Evolutionary conservation across 2,113 vertebrate genomes (phyloP), one percentile per base, ranked within the genome.

Genomic region (Chlamydotis undulata): DNA sequence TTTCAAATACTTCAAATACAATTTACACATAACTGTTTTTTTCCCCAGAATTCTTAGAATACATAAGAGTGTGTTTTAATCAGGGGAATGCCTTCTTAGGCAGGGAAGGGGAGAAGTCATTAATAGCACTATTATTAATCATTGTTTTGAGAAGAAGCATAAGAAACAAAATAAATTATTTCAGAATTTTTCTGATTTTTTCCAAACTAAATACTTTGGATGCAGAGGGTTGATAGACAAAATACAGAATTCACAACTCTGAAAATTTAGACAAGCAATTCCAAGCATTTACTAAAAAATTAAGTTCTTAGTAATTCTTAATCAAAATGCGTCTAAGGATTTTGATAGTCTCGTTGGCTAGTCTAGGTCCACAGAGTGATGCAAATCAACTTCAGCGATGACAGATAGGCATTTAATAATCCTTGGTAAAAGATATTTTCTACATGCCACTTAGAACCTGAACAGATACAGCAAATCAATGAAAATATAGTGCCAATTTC

Each of bases 381-480:
- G 77, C 60, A 91, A 95, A 96, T 73, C 85, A 75, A 68, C 68
- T 93, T 31, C 28, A 94, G n/a, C 17, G 14, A 95, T 93, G 63
- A 94, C 76, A 96, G 69, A 95, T 71, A 97, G 94, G 41, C 65
- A 93, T 93, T 94, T 92, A 94, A 91, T 89, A 71, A 80, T 87
- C 70, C 97, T 95, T 96, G 87, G 39, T 96, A 95, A 94, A 95
- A 94, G 53, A 61, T 94, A 95, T 94, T 97, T 97, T 96, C 69
- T 89, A 92, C 77, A 79, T 96, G 64, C 63, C 93, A 91, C 57
- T 97, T 96, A 95, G 91, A 95, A 93, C 50, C 4, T 4, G 33
- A 93, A 87, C 26, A 15, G 33, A 71, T 95, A 88, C 52, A 96
- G 85, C 86, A 98, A 97, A 97, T 97, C 96, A 96, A 95, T 96